Evolutionary conservation across 2,113 vertebrate species (phyloP).

Genomic region (Fukomys damarensis): DNA sequence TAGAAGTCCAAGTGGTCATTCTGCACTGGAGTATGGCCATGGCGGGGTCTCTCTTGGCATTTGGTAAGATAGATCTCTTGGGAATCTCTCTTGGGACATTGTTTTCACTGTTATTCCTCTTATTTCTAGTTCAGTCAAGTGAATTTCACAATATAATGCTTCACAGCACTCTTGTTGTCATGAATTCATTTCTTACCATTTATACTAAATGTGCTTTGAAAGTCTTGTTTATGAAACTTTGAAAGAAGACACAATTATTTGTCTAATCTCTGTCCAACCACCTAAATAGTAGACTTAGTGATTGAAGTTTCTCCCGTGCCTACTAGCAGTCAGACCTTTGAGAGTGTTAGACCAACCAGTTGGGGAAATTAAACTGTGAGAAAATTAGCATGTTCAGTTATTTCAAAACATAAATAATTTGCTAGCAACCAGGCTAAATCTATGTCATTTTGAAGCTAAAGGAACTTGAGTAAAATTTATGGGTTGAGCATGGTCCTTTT

Average conservation of each 20-base stretch:
- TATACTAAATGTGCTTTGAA: not conserved
- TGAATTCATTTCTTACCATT: not conserved
- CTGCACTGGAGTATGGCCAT: not conserved
- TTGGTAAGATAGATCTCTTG: not conserved
- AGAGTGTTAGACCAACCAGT: not conserved
- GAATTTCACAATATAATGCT: not conserved
- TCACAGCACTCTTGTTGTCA: not conserved
- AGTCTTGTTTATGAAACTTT: not conserved
- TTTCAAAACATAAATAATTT: slow-evolving; percentile 49
- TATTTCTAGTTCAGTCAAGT: not conserved
- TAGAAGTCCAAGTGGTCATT: not conserved
- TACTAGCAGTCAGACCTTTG: not conserved
- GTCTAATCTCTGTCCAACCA: not conserved
- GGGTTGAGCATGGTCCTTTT: not conserved
- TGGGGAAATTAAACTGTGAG: not conserved
- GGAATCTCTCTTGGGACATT: not conserved
- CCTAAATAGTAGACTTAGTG: not conserved
- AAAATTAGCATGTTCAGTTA: slow-evolving; percentile 37
- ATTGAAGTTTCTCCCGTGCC: not conserved
- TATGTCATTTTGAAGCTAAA: not conserved
- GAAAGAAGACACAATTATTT: not conserved
- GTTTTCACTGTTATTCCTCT: not conserved
- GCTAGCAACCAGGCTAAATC: not conserved
- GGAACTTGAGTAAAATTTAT: not conserved
- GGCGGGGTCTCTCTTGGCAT: no score